Evolutionary conservation across 2,797 vertebrate genomes (phyloP).

Genomic region (Clarias platycephalus): DNA sequence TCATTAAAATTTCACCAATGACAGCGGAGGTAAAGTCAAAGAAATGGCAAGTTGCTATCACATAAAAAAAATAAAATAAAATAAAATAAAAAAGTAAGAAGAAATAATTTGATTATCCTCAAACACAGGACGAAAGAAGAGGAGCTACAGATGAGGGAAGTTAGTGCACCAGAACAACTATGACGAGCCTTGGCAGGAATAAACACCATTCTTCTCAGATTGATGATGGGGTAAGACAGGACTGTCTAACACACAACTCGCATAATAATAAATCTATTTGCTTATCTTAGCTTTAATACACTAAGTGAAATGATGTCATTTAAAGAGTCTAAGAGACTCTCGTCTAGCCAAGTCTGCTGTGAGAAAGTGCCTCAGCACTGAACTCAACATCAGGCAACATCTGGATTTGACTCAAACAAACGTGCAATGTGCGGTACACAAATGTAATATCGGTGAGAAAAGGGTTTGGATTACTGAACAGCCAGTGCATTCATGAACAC

Average conservation of each 20-base stretch:
- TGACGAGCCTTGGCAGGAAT: not conserved
- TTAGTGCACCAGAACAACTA: not conserved
- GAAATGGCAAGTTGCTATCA: not conserved
- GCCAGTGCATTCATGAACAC: slow-evolving; percentile 4
- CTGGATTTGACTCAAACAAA: not conserved
- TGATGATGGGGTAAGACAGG: not conserved
- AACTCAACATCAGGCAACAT: slow-evolving; percentile 16
- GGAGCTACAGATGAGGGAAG: not conserved
- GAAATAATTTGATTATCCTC: not conserved
- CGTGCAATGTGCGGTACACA: slow-evolving; percentile 10
- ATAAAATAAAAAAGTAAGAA: no score
- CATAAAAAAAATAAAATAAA: not conserved
- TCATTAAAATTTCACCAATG: not conserved
- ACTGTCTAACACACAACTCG: not conserved
- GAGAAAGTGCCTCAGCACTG: not conserved
- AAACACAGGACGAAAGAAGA: not conserved
- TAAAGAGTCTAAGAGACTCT: not conserved
- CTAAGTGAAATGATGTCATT: not conserved
- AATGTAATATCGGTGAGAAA: not conserved
- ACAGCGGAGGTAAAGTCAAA: not conserved
- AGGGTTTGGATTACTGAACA: slow-evolving; percentile 17
- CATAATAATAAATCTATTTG: not conserved
- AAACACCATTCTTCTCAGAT: not conserved
- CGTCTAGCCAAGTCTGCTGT: slow-evolving; percentile 1
- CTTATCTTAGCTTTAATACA: not conserved